A percentile compares a stretch with the other conserved stretches of the same genome.
These are phyloP conservation scores for Lutraria rhynchaena DNA, from an alignment of 1,140 invertebrate genomes.

Conservation along the genomic window DNA sequence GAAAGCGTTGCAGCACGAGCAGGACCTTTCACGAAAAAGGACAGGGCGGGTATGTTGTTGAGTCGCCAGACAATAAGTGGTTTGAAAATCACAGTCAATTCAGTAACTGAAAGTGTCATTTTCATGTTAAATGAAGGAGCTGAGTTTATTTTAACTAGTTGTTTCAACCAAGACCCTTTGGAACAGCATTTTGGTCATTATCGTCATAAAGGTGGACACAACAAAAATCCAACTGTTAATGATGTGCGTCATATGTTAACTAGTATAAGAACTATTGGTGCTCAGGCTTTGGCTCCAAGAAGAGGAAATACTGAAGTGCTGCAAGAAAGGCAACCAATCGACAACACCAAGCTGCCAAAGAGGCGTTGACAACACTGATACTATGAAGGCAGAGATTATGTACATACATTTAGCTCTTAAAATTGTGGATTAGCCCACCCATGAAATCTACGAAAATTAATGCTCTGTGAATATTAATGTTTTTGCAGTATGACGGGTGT, in stretches of 20 bases:
- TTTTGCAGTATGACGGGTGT: no score
- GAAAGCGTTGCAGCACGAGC: background rate
- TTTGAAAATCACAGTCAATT: conserved; percentile 8
- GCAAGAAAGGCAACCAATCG: background rate
- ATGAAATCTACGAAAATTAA: no score
- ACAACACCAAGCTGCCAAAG: conserved; percentile 20
- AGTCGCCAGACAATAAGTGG: conserved; percentile 21
- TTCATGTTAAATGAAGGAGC: conserved; percentile 17
- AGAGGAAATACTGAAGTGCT: conserved; percentile 23
- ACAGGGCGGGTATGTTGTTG: background rate
- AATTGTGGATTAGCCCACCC: no score
- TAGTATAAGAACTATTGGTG: background rate
- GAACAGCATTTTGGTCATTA: conserved; percentile 20
- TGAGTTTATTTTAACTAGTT: conserved; percentile 25
- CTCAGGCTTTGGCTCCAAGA: conserved; percentile 15
- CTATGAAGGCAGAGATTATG: background rate
- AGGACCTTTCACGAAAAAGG: conserved; percentile 2
- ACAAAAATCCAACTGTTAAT: conserved; percentile 6
- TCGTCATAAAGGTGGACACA: conserved; percentile 16
- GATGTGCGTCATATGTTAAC: background rate
- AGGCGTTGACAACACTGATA: background rate
- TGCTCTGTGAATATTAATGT: no score
- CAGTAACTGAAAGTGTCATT: conserved; percentile 1
- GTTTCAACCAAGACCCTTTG: conserved; percentile 31
- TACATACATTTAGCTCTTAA: no score